A percentile compares a stretch with the other conserved stretches of the same genome.
Evolutionary conservation across 2,797 vertebrate genomes (phyloP).

Genomic region (Acanthornis magna): DNA sequence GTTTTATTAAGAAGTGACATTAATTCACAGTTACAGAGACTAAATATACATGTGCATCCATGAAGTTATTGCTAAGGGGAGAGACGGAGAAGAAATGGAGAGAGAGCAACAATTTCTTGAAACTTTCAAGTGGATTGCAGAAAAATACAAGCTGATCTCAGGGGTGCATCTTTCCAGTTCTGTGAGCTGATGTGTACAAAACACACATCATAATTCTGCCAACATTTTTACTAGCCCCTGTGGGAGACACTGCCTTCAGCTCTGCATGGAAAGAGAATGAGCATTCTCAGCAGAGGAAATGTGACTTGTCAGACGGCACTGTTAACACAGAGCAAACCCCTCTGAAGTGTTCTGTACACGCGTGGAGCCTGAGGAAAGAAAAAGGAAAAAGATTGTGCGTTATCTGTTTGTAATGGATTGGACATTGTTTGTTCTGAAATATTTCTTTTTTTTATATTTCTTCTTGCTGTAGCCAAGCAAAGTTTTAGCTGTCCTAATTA

Average conservation of each 20-base stretch:
- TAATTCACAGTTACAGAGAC: not conserved
- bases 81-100: too few species aligned
- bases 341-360: not conserved
- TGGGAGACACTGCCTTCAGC: not conserved
- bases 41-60: rapidly evolving
- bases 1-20: not conserved
- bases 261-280: not conserved
- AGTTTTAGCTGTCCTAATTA: not conserved
- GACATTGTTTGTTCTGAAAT: not conserved
- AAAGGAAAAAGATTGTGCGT: not conserved
- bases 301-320: not conserved
- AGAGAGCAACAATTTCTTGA: not conserved
- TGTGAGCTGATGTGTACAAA: conserved; percentile 12
- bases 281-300: not conserved
- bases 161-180: not conserved
- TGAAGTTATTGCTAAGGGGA: not conserved
- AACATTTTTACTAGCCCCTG: not conserved
- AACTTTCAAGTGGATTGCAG: not conserved
- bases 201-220: not conserved
- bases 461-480: not conserved
- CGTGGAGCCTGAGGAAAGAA: not conserved
- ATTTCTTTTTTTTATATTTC: not conserved
- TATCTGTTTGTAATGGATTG: not conserved
- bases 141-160: not conserved
- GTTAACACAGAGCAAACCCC: not conserved